Evolutionary conservation across 2,888 invertebrate species (phyloP).

Genomic region (Dynastes hyllus): DNA sequence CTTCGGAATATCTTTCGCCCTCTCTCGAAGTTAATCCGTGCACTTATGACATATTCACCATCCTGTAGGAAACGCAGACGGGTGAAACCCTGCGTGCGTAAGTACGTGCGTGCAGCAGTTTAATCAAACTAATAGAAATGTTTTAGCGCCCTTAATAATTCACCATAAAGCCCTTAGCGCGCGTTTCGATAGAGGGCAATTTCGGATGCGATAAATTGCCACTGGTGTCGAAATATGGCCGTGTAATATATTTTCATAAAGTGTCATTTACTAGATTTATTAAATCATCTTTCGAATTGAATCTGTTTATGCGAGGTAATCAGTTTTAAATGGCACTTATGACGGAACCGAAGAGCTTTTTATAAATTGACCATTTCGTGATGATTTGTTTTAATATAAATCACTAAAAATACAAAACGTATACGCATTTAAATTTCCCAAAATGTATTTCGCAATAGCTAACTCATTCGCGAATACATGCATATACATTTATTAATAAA

Average conservation of each 20-base stretch:
- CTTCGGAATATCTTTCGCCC: constrained; percentile 37
- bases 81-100: constrained; percentile 7
- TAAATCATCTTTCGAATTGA: constrained; percentile 68
- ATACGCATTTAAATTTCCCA: constrained; percentile 47
- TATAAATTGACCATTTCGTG: constrained; percentile 49
- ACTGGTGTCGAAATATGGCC: constrained; percentile 65
- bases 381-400: constrained; percentile 53
- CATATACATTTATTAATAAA: neutral
- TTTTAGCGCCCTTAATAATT: constrained; percentile 66
- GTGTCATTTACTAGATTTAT: constrained; percentile 71
- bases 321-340: constrained; percentile 64
- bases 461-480: constrained; percentile 1
- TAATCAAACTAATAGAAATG: constrained; percentile 70
- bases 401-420: constrained; percentile 47
- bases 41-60: constrained; percentile 63
- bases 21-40: constrained; percentile 54
- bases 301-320: constrained; percentile 69
- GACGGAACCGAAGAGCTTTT: constrained; percentile 49
- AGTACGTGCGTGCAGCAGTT: constrained; percentile 57
- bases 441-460: constrained; percentile 15
- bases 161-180: constrained; percentile 63
- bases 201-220: constrained; percentile 61
- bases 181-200: constrained; percentile 59
- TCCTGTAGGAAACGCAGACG: constrained; percentile 56
- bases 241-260: constrained; percentile 70